Percentiles rank a stretch among this genome's conserved stretches.
These are phyloP conservation scores for Myripristis murdjan DNA, from an alignment of 2,797 vertebrate species.

Conservation along the genomic window DNA sequence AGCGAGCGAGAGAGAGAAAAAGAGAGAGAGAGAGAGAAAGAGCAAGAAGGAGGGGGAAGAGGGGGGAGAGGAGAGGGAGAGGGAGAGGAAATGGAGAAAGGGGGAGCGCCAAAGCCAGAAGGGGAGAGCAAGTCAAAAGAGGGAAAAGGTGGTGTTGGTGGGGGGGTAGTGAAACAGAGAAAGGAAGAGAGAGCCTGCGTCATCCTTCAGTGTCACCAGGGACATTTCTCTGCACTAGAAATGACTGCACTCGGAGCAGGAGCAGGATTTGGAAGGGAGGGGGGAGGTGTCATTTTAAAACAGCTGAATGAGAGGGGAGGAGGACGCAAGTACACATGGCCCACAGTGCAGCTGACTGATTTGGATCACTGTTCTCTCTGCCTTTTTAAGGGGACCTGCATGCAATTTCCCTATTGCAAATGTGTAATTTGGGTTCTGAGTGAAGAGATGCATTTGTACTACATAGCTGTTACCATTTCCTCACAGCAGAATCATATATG, in stretches of 20 bases:
- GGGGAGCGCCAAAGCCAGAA: constrained; percentile 58
- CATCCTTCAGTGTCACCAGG: constrained; percentile 84
- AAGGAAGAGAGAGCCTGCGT: constrained; percentile 78
- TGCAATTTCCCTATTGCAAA: constrained; percentile 57
- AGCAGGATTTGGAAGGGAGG: constrained; percentile 68
- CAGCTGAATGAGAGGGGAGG: constrained; percentile 79
- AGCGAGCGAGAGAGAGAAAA: constrained; percentile 47
- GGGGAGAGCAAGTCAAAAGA: constrained; percentile 66
- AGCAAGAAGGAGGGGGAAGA: constrained; percentile 22
- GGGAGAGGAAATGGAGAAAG: constrained; percentile 67
- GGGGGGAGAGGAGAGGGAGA: constrained; percentile 32
- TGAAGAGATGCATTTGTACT: constrained; percentile 6
- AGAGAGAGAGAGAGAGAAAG: no score
- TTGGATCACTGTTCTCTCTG: constrained; percentile 57
- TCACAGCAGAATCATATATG: constrained; percentile 36
- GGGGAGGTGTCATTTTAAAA: constrained; percentile 68
- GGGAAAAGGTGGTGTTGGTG: constrained; percentile 65
- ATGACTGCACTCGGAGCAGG: constrained; percentile 81
- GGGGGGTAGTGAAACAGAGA: constrained; percentile 60
- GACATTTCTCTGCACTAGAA: constrained; percentile 86
- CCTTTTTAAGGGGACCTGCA: constrained; percentile 52
- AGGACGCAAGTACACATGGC: constrained; percentile 73
- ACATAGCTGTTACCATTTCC: constrained; percentile 3
- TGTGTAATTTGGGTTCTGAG: constrained; percentile 14
- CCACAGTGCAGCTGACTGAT: constrained; percentile 76